Conservation (phyloP, 2,797 vertebrate species). For the Podarcis siculus region DNA sequence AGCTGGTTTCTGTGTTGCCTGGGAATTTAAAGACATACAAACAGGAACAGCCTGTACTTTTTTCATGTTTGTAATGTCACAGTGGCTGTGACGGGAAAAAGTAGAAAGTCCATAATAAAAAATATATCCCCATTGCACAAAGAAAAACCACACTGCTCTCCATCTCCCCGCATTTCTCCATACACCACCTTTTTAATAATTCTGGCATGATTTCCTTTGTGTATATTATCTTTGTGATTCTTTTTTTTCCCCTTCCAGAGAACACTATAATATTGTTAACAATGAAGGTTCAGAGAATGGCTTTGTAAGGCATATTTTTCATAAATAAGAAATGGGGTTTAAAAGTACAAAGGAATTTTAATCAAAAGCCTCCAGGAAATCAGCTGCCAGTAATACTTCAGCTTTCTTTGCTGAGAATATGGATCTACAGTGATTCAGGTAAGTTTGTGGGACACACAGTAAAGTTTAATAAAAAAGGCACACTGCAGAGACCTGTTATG, state of each 20-base stretch:
- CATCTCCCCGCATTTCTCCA: neutral
- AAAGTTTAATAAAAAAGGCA: neutral
- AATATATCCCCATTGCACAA: neutral
- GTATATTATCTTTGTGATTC: neutral
- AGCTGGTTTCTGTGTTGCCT: neutral
- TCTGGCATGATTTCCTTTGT: neutral
- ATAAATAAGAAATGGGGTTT: conserved; percentile 53
- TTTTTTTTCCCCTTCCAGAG: neutral
- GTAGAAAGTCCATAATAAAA: neutral
- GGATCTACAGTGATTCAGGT: neutral
- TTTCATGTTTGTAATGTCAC: neutral
- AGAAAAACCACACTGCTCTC: neutral
- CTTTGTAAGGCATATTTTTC: neutral
- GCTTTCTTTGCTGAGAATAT: conserved; percentile 2
- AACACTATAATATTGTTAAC: conserved; percentile 2
- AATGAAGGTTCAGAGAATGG: neutral
- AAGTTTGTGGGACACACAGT: neutral
- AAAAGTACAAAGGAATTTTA: conserved; percentile 44
- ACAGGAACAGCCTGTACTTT: neutral
- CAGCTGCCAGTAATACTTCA: conserved; percentile 12
- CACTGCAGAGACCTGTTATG: too few relatives aligned
- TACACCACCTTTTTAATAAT: neutral
- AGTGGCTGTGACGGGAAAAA: neutral
- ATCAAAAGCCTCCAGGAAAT: conserved; percentile 39
- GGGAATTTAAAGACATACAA: neutral